Evolutionary conservation across 1,140 invertebrate species (phyloP), one percentile per base, ranked within the genome.

Genomic region (Cydia splendana): DNA sequence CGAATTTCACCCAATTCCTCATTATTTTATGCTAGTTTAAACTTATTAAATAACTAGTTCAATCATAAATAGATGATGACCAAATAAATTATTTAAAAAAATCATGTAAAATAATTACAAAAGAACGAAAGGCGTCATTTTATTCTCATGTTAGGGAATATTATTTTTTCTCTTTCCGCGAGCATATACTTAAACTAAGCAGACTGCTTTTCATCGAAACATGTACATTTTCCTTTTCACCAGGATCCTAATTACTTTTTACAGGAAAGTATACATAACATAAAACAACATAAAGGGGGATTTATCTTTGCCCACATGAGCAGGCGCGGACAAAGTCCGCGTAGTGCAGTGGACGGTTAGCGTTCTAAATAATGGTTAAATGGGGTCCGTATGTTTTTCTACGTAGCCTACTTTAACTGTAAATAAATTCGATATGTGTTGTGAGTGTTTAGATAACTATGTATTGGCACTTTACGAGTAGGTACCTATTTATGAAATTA

Each of bases 311-410:
- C 30, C 28, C 65, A 67, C 65, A 67, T 67, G 65, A 67, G 4
- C 28, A 67, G 65, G 65, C 65, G 65, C 65, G 65, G 65, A 67
- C 65, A 67, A 67, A 67, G 65, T 67, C 65, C 65, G 65, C 24
- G 65, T 65, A 38, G 65, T 67, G 65, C 65, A 67, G 28, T 67
- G 65, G 65, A 15, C 15, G 65, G 30, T 18, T 67, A 38, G 65
- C 65, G 24, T 67, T 38, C 24, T 34, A 67, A 67, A 38, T 67
- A 34, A 67, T 67, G 30, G 45, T 48, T 2, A 30, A n/a, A 24
- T 3, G 65, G 28, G 65, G 28, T 67, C 65, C 65, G 65, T 67
- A 30, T 5, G 28, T 5, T 34, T 67, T 18, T 34, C 3, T 34
- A 34, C 2, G 28, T 4, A 67, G 51, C 20, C 24, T n/a, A 48